A percentile compares a stretch with the other conserved stretches of the same genome.
These are phyloP conservation scores for Gopherus flavomarginatus DNA, from an alignment of 2,113 vertebrate genomes.

Conservation along the genomic window DNA sequence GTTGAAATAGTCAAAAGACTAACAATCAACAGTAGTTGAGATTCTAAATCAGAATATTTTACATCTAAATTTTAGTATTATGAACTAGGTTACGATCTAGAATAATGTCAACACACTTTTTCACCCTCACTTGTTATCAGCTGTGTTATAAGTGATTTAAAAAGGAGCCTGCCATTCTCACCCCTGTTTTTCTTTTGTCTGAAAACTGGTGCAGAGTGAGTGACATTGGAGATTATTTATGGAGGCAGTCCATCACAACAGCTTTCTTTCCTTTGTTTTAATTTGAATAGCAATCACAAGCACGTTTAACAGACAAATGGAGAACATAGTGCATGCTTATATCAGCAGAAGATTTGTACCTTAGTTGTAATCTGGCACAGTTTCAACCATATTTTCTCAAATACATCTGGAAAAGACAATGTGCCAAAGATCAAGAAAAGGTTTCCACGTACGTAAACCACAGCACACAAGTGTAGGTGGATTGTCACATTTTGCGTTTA, in stretches of 20 bases:
- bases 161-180: background rate
- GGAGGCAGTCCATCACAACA: background rate
- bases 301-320: background rate
- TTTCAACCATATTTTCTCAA: background rate
- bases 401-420: background rate
- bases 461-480: background rate
- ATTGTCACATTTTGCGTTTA: background rate
- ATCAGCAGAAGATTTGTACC: background rate
- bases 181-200: background rate
- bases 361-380: background rate
- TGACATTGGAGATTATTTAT: background rate
- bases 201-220: background rate
- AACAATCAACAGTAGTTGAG: slow-evolving; percentile 18
- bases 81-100: background rate
- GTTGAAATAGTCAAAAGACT: slow-evolving; percentile 43
- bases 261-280: background rate
- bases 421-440: background rate
- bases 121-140: background rate
- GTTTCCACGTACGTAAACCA: background rate
- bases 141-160: background rate
- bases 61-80: background rate
- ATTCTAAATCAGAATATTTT: background rate
- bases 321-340: background rate
- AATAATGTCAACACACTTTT: background rate
- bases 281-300: background rate